These are phyloP conservation scores for Marmota monax DNA, from an alignment of 2,113 vertebrate genomes.

Conservation along the genomic window DNA sequence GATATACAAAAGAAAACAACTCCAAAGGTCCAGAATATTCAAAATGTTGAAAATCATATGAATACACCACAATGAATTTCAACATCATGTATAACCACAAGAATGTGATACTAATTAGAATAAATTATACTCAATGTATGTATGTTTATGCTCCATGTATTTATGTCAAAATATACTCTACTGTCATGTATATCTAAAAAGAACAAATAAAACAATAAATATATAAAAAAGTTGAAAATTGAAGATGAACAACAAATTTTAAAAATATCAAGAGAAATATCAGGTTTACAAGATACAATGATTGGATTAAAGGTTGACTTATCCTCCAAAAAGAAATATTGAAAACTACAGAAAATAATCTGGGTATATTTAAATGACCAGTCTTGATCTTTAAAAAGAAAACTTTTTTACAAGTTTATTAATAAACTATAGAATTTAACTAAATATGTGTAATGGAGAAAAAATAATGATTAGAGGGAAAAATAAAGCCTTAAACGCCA, in stretches of 20 bases:
- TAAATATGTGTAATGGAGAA: background rate
- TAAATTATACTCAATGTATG: no score
- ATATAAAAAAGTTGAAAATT: no score
- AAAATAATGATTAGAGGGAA: background rate
- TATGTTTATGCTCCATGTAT: no score
- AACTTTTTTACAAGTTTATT: background rate
- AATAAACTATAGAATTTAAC: background rate
- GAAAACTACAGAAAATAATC: background rate
- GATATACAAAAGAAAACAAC: background rate
- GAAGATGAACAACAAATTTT: background rate
- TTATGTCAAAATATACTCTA: no score
- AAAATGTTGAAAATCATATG: background rate
- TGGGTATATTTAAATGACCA: background rate
- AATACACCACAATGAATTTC: no score
- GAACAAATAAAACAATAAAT: no score
- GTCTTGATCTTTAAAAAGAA: background rate
- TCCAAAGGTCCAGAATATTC: background rate
- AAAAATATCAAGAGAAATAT: background rate
- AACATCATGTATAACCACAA: no score
- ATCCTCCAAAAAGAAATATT: background rate
- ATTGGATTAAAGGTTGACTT: background rate
- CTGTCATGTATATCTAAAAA: no score
- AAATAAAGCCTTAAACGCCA: background rate
- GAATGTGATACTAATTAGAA: no score
- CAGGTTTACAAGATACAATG: background rate